Percentiles rank a stretch among this genome's conserved stretches.
Evolutionary conservation across 2,888 invertebrate genomes (phyloP).

Genomic region (Oligia fasciuncula): DNA sequence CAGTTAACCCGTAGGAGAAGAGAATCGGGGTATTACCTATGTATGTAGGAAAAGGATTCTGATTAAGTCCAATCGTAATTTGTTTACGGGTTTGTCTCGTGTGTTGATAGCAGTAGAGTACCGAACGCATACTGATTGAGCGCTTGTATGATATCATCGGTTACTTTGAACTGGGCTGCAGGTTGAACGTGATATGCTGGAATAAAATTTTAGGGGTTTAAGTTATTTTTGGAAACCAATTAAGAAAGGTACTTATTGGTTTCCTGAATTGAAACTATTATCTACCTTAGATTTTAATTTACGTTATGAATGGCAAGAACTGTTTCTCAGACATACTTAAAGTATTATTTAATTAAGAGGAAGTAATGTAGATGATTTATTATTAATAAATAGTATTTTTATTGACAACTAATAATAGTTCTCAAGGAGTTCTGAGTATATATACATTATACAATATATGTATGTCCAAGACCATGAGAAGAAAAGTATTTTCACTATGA

Average conservation of each 20-base stretch:
- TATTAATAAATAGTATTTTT: neutral
- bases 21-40: constrained; percentile 6
- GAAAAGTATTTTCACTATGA: constrained; percentile 1
- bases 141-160: constrained; percentile 33
- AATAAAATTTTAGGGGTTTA: neutral
- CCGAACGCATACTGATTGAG: constrained; percentile 39
- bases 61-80: constrained; percentile 43
- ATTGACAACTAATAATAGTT: neutral
- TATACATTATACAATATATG: neutral
- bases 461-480: constrained; percentile 8
- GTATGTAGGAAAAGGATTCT: constrained; percentile 41
- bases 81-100: constrained; percentile 36
- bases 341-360: neutral
- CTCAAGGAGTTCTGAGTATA: neutral
- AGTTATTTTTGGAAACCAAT: neutral
- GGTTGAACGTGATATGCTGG: neutral
- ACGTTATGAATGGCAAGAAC: neutral
- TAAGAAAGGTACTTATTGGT: neutral
- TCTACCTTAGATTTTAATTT: too few relatives aligned
- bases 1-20: constrained; percentile 8
- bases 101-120: constrained; percentile 20
- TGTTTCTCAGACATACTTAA: too few relatives aligned
- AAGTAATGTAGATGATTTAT: neutral
- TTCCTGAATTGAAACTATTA: neutral
- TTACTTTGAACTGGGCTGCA: constrained; percentile 11